phyloP scores from a whole-genome alignment of 1,140 invertebrate genomes.

The Nautilus pompilius region DNA sequence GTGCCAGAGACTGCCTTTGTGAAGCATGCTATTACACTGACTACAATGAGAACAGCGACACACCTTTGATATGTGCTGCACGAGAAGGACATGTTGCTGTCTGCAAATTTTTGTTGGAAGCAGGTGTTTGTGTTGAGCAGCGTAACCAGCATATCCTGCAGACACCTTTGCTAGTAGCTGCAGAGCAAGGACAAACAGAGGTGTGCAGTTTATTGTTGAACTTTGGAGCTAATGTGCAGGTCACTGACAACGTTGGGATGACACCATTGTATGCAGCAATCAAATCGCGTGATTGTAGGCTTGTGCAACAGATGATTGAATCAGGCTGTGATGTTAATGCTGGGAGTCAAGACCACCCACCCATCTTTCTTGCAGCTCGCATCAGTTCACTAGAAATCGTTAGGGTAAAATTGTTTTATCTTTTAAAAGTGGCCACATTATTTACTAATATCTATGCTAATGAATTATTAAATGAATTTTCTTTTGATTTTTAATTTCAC shows the following conservation, averaged over 20 bases:
- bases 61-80: constrained; percentile 29
- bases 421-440: neutral
- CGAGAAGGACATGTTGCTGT: constrained; percentile 17
- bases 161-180: constrained; percentile 28
- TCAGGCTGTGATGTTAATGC: constrained; percentile 35
- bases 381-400: constrained; percentile 27
- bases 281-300: constrained; percentile 13
- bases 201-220: constrained; percentile 21
- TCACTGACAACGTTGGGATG: constrained; percentile 39
- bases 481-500: neutral
- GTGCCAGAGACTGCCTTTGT: constrained; percentile 5
- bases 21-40: constrained; percentile 3
- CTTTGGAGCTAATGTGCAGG: constrained; percentile 26
- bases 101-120: constrained; percentile 21
- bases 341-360: constrained; percentile 42
- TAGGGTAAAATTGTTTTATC: constrained; percentile 17
- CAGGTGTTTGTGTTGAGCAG: constrained; percentile 27
- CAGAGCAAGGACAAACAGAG: constrained; percentile 18
- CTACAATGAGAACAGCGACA: constrained; percentile 28
- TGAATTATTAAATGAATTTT: neutral
- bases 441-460: neutral
- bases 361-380: constrained; percentile 35
- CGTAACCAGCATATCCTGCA: constrained; percentile 21
- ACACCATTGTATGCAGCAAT: constrained; percentile 41
- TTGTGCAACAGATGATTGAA: constrained; percentile 26